Conservation (phyloP, 2,888 invertebrate genomes). For the Odontothrips loti region DNA sequence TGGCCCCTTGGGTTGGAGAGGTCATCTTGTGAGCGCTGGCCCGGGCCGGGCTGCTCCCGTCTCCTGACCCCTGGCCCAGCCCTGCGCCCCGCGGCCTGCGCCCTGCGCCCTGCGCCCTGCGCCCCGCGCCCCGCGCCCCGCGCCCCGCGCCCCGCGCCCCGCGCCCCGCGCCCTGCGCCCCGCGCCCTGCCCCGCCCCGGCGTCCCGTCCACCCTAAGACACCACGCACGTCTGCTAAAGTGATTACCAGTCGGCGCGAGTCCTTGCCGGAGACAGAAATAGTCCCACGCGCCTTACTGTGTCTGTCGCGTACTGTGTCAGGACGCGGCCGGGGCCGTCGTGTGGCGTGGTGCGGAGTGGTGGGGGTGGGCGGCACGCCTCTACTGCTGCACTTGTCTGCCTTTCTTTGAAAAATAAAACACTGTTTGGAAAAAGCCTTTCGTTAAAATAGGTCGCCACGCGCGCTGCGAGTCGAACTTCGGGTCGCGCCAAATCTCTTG, state of each 20-base stretch:
- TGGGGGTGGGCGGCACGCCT: neutral
- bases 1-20: too few relatives aligned
- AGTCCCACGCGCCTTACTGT: neutral
- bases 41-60: too few relatives aligned
- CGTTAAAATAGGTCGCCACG: too few relatives aligned
- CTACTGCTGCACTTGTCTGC: neutral
- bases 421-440: too few relatives aligned
- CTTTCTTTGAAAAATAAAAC: too few relatives aligned
- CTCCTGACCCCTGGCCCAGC: too few relatives aligned
- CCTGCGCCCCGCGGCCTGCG: too few relatives aligned
- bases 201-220: neutral
- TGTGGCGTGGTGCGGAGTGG: neutral
- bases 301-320: neutral
- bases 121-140: neutral
- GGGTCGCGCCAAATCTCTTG: too few relatives aligned
- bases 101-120: too few relatives aligned
- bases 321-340: neutral
- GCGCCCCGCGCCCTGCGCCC: neutral
- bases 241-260: neutral
- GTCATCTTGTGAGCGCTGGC: too few relatives aligned
- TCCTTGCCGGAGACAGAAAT: slow-evolving; percentile 11
- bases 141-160: neutral
- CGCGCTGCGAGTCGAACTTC: too few relatives aligned
- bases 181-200: neutral
- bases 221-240: neutral